A percentile compares a stretch with the other conserved stretches of the same genome.
Conservation (phyloP, 2,888 invertebrate species). For the Chouioia cunea region DNA sequence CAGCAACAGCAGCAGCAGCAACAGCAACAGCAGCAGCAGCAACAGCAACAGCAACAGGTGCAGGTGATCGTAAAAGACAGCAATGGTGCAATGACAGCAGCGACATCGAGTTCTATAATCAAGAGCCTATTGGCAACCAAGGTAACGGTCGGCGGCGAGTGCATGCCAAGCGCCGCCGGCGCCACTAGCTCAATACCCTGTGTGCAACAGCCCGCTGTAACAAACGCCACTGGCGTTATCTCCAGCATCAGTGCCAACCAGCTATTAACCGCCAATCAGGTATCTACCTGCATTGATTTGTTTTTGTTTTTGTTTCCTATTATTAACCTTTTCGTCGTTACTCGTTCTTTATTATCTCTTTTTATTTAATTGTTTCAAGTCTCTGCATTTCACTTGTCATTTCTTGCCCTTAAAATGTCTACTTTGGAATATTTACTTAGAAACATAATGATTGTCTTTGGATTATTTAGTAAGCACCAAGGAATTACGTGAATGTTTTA, state of each 20-base stretch:
- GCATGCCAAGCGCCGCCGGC: conserved; percentile 69
- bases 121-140: conserved; percentile 95
- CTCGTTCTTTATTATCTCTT: background rate
- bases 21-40: conserved; percentile 50
- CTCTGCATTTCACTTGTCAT: too few relatives aligned
- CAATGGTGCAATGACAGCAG: conserved; percentile 54
- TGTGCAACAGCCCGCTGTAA: conserved; percentile 67
- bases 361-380: background rate
- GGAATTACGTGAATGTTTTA: too few relatives aligned
- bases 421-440: too few relatives aligned
- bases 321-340: conserved; percentile 34
- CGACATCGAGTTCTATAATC: conserved; percentile 84
- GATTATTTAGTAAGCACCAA: too few relatives aligned
- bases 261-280: conserved; percentile 68
- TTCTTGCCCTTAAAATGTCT: too few relatives aligned
- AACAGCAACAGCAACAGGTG: conserved; percentile 52
- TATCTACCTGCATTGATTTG: conserved; percentile 50
- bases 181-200: conserved; percentile 66
- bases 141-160: conserved; percentile 77
- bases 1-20: conserved; percentile 53
- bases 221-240: conserved; percentile 68
- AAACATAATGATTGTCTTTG: too few relatives aligned
- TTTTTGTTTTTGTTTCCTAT: conserved; percentile 35
- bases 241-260: conserved; percentile 69
- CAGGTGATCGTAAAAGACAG: conserved; percentile 62